Conservation (phyloP, 2,888 invertebrate species). For the Scotopteryx bipunctaria region DNA sequence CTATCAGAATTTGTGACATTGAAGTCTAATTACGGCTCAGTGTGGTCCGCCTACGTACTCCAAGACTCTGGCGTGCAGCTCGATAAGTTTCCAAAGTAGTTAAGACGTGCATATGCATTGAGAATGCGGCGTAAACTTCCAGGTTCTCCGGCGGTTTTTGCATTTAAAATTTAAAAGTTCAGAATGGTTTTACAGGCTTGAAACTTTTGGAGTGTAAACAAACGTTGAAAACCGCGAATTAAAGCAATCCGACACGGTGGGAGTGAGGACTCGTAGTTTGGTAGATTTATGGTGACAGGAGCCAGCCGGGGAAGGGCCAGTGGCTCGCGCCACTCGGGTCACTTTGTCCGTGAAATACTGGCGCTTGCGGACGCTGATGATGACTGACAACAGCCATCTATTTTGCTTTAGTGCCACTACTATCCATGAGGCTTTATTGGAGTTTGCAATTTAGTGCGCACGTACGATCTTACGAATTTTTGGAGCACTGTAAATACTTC, state of each 20-base stretch:
- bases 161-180: conserved; percentile 26
- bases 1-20: conserved; percentile 21
- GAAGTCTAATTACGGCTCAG: conserved; percentile 17
- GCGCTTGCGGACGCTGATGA: conserved; percentile 54
- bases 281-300: conserved; percentile 57
- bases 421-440: conserved; percentile 22
- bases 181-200: conserved; percentile 19
- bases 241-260: conserved; percentile 41
- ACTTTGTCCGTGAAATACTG: conserved; percentile 52
- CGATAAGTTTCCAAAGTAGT: conserved; percentile 47
- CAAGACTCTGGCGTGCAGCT: conserved; percentile 35
- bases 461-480: neutral
- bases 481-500: no score
- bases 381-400: conserved; percentile 56
- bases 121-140: conserved; percentile 13
- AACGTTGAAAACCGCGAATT: conserved; percentile 44
- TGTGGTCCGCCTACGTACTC: conserved; percentile 9
- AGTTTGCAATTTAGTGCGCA: conserved; percentile 13
- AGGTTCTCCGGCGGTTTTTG: conserved; percentile 34
- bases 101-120: conserved; percentile 36
- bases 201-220: conserved; percentile 12
- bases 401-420: conserved; percentile 42
- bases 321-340: conserved; percentile 41
- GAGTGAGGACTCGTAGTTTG: conserved; percentile 40
- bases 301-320: conserved; percentile 39